These are phyloP conservation scores for Apteryx owenii DNA, from an alignment of 2,113 vertebrate genomes.

Conservation along the genomic window DNA sequence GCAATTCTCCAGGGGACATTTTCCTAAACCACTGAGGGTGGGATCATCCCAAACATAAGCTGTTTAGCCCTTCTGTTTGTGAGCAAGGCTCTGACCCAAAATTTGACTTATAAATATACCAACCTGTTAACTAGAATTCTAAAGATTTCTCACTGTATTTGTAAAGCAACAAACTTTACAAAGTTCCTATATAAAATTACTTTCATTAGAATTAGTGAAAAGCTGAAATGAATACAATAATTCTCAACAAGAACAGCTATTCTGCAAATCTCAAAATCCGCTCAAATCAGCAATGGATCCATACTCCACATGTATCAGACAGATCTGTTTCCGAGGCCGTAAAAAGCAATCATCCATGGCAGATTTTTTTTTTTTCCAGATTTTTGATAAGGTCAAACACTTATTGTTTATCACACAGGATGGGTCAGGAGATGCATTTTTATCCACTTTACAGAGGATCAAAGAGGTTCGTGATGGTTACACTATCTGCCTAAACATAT, in stretches of 20 bases:
- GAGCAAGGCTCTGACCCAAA: neutral
- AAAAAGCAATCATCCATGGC: neutral
- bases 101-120: neutral
- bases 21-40: neutral
- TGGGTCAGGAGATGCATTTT: neutral
- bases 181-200: neutral
- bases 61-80: neutral
- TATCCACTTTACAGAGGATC: neutral
- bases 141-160: neutral
- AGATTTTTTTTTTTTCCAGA: accelerated
- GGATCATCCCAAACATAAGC: neutral
- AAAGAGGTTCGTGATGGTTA: neutral
- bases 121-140: neutral
- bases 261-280: neutral
- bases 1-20: neutral
- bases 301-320: neutral
- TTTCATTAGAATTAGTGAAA: neutral
- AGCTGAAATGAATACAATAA: neutral
- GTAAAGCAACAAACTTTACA: neutral
- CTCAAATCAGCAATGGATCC: neutral
- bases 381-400: neutral
- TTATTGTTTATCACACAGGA: neutral
- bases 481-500: neutral
- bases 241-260: neutral
- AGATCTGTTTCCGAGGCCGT: neutral